Percentiles rank a stretch among this genome's conserved stretches.
These are phyloP conservation scores for Zaprionus kolodkinae DNA, from an alignment of 1,140 invertebrate genomes.

Conservation along the genomic window DNA sequence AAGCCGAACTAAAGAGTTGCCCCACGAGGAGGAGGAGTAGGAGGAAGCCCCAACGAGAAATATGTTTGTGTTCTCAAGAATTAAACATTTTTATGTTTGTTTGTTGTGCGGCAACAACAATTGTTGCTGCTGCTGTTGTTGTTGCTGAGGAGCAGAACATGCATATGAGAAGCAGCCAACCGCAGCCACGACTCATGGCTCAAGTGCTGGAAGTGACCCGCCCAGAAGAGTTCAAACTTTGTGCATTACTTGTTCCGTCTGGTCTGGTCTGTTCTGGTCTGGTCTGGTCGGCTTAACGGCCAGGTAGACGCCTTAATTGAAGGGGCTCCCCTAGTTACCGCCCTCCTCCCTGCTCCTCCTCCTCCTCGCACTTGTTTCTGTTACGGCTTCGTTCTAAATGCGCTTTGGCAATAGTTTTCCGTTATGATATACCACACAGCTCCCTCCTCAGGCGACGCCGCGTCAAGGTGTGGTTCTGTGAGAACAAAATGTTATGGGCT, in stretches of 20 bases:
- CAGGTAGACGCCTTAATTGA: conserved; percentile 64
- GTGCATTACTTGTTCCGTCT: conserved; percentile 48
- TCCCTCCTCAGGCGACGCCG: not conserved
- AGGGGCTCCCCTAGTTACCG: not conserved
- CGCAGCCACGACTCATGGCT: conserved; percentile 42
- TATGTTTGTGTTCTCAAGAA: conserved; percentile 68
- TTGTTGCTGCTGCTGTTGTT: conserved; percentile 22
- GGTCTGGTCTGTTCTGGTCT: not conserved
- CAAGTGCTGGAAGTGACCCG: conserved; percentile 64
- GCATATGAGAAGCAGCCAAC: conserved; percentile 50
- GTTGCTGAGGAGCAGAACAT: not conserved
- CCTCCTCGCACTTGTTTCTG: not conserved
- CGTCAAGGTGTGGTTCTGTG: conserved; percentile 30
- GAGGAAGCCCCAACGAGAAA: conserved; percentile 10
- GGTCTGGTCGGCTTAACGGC: conserved; percentile 29
- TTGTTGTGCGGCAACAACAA: conserved; percentile 41
- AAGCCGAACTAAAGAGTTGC: conserved; percentile 50
- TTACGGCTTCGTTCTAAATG: conserved; percentile 16
- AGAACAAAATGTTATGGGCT: conserved; percentile 28
- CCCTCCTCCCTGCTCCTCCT: not conserved
- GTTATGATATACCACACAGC: conserved; percentile 19
- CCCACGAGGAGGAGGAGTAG: not conserved
- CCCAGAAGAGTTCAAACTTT: conserved; percentile 62
- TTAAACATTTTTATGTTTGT: conserved; percentile 52
- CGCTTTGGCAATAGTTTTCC: conserved; percentile 20